phyloP scores from a whole-genome alignment of 92 coral and sea anemone species.

The Bergia puertoricense region DNA sequence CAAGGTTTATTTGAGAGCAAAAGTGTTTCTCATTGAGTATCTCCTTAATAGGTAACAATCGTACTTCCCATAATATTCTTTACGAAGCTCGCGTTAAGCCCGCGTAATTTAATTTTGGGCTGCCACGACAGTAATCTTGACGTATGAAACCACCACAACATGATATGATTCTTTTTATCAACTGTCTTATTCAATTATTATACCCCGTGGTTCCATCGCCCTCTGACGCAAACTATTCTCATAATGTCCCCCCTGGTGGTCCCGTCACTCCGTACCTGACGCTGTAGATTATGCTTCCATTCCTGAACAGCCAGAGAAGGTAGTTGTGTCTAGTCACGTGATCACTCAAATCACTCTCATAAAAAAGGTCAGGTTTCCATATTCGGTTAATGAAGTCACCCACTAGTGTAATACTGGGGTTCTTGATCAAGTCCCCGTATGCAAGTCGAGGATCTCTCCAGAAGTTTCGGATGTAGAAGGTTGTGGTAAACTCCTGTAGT shows the following conservation, averaged over 20 bases:
- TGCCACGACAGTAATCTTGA: no score
- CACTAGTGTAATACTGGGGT: constrained; percentile 60
- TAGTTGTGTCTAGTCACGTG: constrained; percentile 66
- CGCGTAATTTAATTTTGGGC: no score
- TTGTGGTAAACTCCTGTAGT: constrained; percentile 70
- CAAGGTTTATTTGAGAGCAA: no score
- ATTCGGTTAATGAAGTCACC: constrained; percentile 58
- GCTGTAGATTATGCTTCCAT: constrained; percentile 60
- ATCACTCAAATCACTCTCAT: constrained; percentile 64
- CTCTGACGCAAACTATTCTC: neutral
- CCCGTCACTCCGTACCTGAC: constrained; percentile 45
- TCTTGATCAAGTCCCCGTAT: constrained; percentile 53
- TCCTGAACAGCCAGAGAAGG: constrained; percentile 56
- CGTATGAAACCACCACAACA: no score
- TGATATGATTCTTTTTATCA: no score
- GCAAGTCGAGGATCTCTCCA: constrained; percentile 73
- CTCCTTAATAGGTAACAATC: no score
- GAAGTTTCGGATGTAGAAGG: constrained; percentile 68
- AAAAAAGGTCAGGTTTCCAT: constrained; percentile 77
- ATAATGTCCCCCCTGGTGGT: neutral
- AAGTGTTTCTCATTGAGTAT: no score
- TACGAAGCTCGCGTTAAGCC: no score
- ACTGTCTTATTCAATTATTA: no score
- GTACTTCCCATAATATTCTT: no score
- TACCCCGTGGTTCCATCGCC: neutral